A percentile compares a stretch with the other conserved stretches of the same genome.
Conservation (phyloP, 2,113 vertebrate genomes). For the Fregetta grallaria region DNA sequence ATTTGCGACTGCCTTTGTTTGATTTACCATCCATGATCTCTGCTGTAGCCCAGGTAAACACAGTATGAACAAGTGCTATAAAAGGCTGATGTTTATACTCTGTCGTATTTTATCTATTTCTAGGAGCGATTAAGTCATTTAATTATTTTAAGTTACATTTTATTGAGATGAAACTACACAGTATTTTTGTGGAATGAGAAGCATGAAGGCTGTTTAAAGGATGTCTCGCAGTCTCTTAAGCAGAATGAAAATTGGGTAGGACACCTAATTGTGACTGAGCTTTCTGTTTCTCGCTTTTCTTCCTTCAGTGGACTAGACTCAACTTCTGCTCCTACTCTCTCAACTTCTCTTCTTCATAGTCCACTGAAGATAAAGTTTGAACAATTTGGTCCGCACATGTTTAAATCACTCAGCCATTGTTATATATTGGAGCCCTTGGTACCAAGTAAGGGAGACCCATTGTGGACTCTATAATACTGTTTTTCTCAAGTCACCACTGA, state of each 20-base stretch:
- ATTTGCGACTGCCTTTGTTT: conserved; percentile 65
- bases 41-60: conserved; percentile 49
- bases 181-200: neutral
- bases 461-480: neutral
- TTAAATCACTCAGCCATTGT: neutral
- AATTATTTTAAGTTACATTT: neutral
- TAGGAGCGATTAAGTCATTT: neutral
- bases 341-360: neutral
- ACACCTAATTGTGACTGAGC: neutral
- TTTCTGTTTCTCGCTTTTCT: neutral
- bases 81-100: neutral
- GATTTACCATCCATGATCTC: conserved; percentile 60
- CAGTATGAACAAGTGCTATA: neutral
- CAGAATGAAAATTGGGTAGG: neutral
- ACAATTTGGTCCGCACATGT: neutral
- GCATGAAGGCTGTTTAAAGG: neutral
- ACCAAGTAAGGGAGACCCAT: neutral
- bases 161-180: neutral
- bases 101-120: neutral
- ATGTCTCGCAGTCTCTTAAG: neutral
- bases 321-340: neutral
- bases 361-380: neutral
- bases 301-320: neutral
- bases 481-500: neutral
- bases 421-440: neutral